Conservation (phyloP, 1,140 invertebrate species). For the Drosophila carrolli region DNA sequence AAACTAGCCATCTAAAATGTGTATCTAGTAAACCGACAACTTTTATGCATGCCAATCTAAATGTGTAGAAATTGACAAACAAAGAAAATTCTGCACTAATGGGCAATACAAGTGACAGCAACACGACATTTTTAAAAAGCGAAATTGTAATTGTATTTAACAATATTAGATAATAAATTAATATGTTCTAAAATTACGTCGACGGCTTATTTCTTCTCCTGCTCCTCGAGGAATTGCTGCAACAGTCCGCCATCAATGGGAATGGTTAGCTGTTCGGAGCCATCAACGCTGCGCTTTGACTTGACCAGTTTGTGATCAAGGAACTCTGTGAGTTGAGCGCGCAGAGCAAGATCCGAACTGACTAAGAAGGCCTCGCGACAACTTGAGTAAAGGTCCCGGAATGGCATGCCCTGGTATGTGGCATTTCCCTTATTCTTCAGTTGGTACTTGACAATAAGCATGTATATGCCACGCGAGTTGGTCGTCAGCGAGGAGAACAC, state of each 20-base stretch:
- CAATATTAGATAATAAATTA: conserved; percentile 82
- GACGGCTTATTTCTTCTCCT: conserved; percentile 72
- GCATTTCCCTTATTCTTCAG: conserved; percentile 89
- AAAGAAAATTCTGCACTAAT: conserved; percentile 32
- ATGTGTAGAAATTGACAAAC: conserved; percentile 73
- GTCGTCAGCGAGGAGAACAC: conserved; percentile 94
- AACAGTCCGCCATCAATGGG: conserved; percentile 91
- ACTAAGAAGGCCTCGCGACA: conserved; percentile 95
- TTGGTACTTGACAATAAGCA: conserved; percentile 92
- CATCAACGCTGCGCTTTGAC: conserved; percentile 91
- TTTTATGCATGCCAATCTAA: conserved; percentile 83
- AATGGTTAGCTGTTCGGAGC: conserved; percentile 92
- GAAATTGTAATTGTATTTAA: conserved; percentile 81
- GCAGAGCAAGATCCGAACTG: conserved; percentile 93
- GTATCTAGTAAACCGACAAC: conserved; percentile 44
- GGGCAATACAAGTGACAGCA: conserved; percentile 40
- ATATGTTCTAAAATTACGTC: conserved; percentile 72
- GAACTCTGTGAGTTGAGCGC: conserved; percentile 96
- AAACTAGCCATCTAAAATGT: conserved; percentile 36
- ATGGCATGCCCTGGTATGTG: conserved; percentile 93
- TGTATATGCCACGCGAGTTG: conserved; percentile 95
- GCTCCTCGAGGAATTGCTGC: conserved; percentile 90
- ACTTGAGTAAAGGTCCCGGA: conserved; percentile 93
- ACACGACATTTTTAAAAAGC: conserved; percentile 62
- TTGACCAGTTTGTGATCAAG: conserved; percentile 96